phyloP scores from a whole-genome alignment of 2,113 vertebrate species.

The Lonchura striata region DNA sequence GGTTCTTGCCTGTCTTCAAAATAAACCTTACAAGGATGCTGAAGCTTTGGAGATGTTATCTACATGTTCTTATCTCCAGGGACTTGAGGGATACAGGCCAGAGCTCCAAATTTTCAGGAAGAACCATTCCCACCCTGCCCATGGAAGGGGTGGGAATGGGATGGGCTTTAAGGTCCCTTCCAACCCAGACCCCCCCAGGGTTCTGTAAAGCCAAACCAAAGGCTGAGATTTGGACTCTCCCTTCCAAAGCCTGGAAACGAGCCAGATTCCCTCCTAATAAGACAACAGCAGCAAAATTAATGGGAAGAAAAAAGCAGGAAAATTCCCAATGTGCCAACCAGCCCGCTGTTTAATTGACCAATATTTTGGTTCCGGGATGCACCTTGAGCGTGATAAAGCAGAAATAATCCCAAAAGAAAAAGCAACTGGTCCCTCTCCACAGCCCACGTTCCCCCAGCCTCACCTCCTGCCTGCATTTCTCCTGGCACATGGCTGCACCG shows the following conservation, averaged over 20 bases:
- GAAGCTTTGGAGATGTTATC: neutral
- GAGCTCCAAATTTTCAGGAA: neutral
- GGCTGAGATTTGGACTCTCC: neutral
- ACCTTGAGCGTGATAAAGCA: neutral
- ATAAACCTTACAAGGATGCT: neutral
- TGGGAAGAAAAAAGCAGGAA: neutral
- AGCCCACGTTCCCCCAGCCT: accelerated
- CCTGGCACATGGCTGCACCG: neutral
- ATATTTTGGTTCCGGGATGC: neutral
- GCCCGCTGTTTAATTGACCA: neutral
- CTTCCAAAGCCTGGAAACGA: neutral
- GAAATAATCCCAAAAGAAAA: neutral
- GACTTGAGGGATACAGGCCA: neutral
- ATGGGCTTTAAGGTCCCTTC: neutral
- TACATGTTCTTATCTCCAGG: accelerated
- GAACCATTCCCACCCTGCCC: neutral
- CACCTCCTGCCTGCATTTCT: neutral
- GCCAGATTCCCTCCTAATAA: neutral
- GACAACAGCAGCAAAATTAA: neutral
- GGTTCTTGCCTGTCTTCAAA: neutral
- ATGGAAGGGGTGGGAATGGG: neutral
- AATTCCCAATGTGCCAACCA: accelerated
- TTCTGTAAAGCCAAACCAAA: neutral
- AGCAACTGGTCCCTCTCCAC: neutral
- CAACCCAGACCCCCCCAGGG: neutral